Evolutionary conservation across 2,113 vertebrate species (phyloP), one percentile per base, ranked within the genome.

Genomic region (Prolemur simus): DNA sequence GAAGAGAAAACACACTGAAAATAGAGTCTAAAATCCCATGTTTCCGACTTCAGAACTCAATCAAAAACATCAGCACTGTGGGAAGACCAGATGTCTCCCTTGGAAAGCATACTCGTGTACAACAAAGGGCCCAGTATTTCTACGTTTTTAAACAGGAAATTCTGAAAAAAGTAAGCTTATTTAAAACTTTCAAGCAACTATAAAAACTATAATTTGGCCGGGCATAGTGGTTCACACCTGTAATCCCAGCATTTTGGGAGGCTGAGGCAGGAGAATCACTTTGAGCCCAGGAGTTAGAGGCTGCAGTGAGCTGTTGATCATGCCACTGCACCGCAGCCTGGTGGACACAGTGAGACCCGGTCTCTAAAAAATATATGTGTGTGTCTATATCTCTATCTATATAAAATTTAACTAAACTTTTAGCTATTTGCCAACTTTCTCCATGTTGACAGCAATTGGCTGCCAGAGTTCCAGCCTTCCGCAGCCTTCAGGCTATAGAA

Each of bases 351-450:
- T 63, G 60, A 63, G 27, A 63, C 27, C 60, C 60, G 29, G 60
- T 63, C 60, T 63, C 60, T 29, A 63, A 63, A 63, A 63, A 56
- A 52, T 52, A 52, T 12, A 52, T 52, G 9, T 25, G 23, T 10
- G 3, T 60, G 9, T 56, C 6, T 56, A 56, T 56, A 21, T 20
- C 42, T 42, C 5, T 6, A 42, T 6, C 42, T 63, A 63, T 63
- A 63, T 27, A 63, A 6, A 76, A 25, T 76, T 87, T 25, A 98
- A 96, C n/a, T 87, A 58, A 81, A 84, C 23, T 87, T 97, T 85
- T 42, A n/a, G 29, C 68, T 95, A 92, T 95, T 76, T 98, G 52
- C 78, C 68, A 87, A 91, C 97, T 98, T 96, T 87, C 49, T 0
- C 0, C 42, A 4, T 76, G n/a, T 95, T 97, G 93, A 96, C 94